Evolutionary conservation across 1,140 invertebrate species (phyloP).

Genomic region (Sesamia nonagrioides): DNA sequence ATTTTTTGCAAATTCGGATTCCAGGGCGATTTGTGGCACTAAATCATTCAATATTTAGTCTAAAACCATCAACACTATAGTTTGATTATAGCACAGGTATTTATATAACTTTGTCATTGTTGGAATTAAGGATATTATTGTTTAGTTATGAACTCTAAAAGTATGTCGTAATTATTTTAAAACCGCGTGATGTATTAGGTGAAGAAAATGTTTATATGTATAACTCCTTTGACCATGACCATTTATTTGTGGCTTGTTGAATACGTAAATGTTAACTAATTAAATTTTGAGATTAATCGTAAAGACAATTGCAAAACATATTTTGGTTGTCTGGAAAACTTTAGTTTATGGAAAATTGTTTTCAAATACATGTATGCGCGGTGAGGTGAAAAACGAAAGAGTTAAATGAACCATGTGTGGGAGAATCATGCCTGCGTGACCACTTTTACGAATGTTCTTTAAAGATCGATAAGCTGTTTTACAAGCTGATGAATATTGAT

Average conservation of each 20-base stretch:
- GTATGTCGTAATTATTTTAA: neutral
- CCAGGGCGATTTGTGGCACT: neutral
- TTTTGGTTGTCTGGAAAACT: neutral
- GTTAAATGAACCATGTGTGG: slow-evolving; percentile 18
- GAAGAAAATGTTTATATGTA: neutral
- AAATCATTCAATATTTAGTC: slow-evolving; percentile 26
- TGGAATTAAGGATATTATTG: neutral
- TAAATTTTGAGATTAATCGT: neutral
- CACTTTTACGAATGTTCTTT: slow-evolving; percentile 52
- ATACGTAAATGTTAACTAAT: neutral
- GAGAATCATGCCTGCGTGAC: slow-evolving; percentile 40
- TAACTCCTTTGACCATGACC: neutral
- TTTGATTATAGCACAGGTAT: neutral
- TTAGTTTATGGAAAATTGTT: slow-evolving; percentile 10
- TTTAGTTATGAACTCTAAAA: neutral
- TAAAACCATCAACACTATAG: neutral
- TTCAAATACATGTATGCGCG: neutral
- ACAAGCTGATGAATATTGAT: slow-evolving; percentile 42
- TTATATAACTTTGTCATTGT: neutral
- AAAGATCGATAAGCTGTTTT: slow-evolving; percentile 44
- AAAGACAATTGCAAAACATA: neutral
- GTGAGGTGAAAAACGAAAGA: slow-evolving; percentile 43
- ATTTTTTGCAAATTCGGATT: slow-evolving; percentile 1
- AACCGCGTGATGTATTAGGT: neutral
- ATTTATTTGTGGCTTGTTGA: neutral